Conservation (phyloP, 2,113 vertebrate species). For the Rhizomys pruinosus region DNA sequence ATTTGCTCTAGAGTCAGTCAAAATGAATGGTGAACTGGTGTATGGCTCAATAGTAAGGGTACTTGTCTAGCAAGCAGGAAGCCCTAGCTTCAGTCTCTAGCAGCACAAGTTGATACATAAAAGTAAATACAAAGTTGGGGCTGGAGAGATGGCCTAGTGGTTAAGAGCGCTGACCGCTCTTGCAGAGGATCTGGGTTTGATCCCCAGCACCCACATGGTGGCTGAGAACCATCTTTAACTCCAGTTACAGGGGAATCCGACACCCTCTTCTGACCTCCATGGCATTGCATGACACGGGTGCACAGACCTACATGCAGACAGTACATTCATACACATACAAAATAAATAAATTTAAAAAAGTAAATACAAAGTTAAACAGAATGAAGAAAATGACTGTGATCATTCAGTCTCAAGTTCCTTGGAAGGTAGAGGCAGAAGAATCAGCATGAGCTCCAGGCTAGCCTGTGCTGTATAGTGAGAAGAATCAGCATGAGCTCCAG, state of each 20-base stretch:
- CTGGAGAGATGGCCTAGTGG: too few relatives aligned
- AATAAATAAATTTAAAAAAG: too few relatives aligned
- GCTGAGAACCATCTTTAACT: too few relatives aligned
- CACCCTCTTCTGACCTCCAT: too few relatives aligned
- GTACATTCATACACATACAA: too few relatives aligned
- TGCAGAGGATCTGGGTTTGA: too few relatives aligned
- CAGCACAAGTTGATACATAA: neutral
- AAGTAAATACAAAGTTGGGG: neutral
- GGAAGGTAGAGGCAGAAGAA: neutral
- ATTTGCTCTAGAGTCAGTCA: conserved; percentile 19
- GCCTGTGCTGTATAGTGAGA: neutral
- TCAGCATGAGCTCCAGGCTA: neutral
- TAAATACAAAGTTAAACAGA: neutral
- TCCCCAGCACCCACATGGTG: too few relatives aligned
- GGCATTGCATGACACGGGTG: too few relatives aligned
- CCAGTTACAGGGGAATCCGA: too few relatives aligned
- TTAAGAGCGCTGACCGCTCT: too few relatives aligned
- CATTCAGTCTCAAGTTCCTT: conserved; percentile 43
- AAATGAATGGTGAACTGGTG: neutral
- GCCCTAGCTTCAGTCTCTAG: neutral
- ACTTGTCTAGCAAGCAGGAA: neutral
- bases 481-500: neutral
- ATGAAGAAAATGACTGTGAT: neutral
- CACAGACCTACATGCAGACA: too few relatives aligned
- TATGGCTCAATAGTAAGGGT: neutral